Percentiles rank a stretch among this genome's conserved stretches.
Conservation (phyloP, 2,888 invertebrate genomes). For the Lymantria monacha region DNA sequence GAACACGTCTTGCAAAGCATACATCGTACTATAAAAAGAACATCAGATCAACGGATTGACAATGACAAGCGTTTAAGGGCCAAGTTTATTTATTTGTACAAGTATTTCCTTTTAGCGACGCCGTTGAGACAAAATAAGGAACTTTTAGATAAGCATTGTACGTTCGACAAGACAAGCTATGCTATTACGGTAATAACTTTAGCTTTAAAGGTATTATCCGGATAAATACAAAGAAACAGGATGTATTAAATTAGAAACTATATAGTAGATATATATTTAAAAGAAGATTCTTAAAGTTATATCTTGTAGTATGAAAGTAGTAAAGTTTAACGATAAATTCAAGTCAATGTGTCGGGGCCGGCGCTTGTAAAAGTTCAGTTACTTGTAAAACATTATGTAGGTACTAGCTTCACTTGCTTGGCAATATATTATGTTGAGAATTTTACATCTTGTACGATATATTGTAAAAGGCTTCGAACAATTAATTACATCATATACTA, state of each 20-base stretch:
- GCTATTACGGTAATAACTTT: constrained; percentile 70
- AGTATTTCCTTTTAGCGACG: constrained; percentile 79
- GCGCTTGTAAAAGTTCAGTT: constrained; percentile 31
- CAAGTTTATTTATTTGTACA: constrained; percentile 78
- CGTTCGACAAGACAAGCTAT: constrained; percentile 48
- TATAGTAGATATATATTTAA: constrained; percentile 26
- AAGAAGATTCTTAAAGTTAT: constrained; percentile 33
- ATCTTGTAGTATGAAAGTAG: constrained; percentile 30
- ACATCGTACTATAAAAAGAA: constrained; percentile 71
- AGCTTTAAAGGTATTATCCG: constrained; percentile 51
- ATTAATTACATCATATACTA: constrained; percentile 2
- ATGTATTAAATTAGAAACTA: constrained; percentile 68
- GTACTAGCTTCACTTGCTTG: constrained; percentile 19
- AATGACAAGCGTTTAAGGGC: constrained; percentile 78
- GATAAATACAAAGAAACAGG: constrained; percentile 53
- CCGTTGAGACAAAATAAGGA: constrained; percentile 68
- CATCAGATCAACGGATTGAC: constrained; percentile 72
- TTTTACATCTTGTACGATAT: constrained; percentile 20
- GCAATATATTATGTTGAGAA: constrained; percentile 13
- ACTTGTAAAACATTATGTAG: constrained; percentile 33
- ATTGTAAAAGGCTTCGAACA: constrained; percentile 17
- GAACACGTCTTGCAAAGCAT: constrained; percentile 66
- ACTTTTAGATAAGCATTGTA: constrained; percentile 75
- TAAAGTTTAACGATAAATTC: constrained; percentile 37
- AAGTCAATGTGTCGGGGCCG: constrained; percentile 21